Evolutionary conservation across 2,888 invertebrate genomes (phyloP).

Genomic region (Lepidochrysops patricia): DNA sequence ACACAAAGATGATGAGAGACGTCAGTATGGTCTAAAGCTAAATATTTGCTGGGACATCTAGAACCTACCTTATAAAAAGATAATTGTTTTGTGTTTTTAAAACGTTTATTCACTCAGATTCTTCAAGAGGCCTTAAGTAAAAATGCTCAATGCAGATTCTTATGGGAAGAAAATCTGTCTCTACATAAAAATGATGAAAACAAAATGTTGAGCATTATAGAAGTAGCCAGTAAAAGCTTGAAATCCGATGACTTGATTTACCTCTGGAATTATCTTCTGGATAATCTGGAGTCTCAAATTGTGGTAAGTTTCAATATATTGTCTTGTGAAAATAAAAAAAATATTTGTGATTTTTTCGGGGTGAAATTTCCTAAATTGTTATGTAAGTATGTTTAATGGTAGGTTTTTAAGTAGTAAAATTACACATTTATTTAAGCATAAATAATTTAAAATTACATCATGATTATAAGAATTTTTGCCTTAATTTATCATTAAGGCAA

Average conservation of each 20-base stretch:
- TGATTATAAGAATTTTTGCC: background rate
- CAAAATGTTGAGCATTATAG: slow-evolving; percentile 42
- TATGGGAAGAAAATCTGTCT: slow-evolving; percentile 55
- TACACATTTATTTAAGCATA: background rate
- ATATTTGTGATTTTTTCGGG: background rate
- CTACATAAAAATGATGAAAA: slow-evolving; percentile 48
- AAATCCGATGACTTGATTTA: slow-evolving; percentile 42
- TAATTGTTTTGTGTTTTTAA: too few species aligned
- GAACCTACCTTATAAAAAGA: too few species aligned
- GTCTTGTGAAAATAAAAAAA: background rate
- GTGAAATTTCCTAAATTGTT: too few species aligned
- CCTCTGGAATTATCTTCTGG: slow-evolving; percentile 51
- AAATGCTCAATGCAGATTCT: slow-evolving; percentile 37
- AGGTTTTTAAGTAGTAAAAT: too few species aligned
- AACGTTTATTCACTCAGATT: slow-evolving; percentile 37
- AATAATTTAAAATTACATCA: background rate
- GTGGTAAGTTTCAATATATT: slow-evolving; percentile 32
- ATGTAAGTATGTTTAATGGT: too few species aligned
- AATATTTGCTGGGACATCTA: too few species aligned
- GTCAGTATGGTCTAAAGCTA: too few species aligned
- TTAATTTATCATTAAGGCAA: background rate
- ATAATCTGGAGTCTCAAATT: slow-evolving; percentile 42
- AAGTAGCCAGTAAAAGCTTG: slow-evolving; percentile 47
- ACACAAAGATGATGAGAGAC: too few species aligned
- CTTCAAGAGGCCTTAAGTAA: slow-evolving; percentile 42